Base-by-base conservation (phyloP, 2,113 vertebrate genomes). In the Rhabdomys dilectus region DNA sequence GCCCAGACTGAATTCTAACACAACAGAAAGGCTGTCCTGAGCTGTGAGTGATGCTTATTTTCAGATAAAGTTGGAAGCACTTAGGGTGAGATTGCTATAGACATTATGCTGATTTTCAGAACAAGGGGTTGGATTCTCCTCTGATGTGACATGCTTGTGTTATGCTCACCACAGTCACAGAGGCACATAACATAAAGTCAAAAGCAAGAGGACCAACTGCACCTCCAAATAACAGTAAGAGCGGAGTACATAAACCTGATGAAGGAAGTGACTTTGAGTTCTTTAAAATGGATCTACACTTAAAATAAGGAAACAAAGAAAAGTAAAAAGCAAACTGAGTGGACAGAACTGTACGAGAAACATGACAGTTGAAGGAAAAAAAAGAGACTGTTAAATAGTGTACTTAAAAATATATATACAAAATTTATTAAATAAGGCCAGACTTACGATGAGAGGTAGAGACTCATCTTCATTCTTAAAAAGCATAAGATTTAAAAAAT, bases 261-360 rank as follows among this genome's bases (percentile, higher is more conserved):
- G 66, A 84, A 62, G 68, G 78, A 93, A 88, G 72, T 89, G 51
- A 45, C 15, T 70, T 13, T 77, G 75, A 60, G 24, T 0, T 82
- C 58, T 64, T 78, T 66, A 81, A 92, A 92, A 34, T 13, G 31
- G 36, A 82, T 77, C 7, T 13, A 77, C 12, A 91, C 45, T 89
- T 77, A 91, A 92, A 84, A 88, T 90, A 80, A 85, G 45, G 24
- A 94, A 80, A 73, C 51, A 84, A 58, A 88, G 19, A 39, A 86
- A 76, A 60, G 15, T 13, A 70, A 81, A 89, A 81, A 58, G 11
- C 9, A 81, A 81, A 84, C 34, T 17, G 10, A 89, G 66, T 93
- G 34, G 19, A 7, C n/a, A 68, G 81, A 91, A 88, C 29, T 72
- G 17, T 42, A 19, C 42, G 53, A 77, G 26, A 89, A 91, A 42